These are phyloP conservation scores for Cyanoramphus novaezelandiae DNA, from an alignment of 2,113 vertebrate genomes.

Conservation along the genomic window DNA sequence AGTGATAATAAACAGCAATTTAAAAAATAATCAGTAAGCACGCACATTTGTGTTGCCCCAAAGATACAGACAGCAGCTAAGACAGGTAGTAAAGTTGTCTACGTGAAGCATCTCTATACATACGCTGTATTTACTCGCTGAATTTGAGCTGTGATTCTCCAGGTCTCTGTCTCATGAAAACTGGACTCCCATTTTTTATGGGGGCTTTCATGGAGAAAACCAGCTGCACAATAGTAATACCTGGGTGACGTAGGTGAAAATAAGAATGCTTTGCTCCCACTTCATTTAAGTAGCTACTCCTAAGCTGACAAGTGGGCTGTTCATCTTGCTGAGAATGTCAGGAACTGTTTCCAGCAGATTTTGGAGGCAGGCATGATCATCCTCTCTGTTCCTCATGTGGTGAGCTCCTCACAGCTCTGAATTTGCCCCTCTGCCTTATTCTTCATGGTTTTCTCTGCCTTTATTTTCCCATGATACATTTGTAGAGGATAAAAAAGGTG, in stretches of 20 bases:
- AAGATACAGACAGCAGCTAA: background rate
- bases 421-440: background rate
- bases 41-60: background rate
- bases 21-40: background rate
- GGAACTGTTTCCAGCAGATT: background rate
- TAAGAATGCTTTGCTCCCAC: background rate
- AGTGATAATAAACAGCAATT: background rate
- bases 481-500: background rate
- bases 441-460: background rate
- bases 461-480: rapidly evolving
- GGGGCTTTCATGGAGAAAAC: background rate
- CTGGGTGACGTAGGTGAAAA: background rate
- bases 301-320: background rate
- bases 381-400: background rate
- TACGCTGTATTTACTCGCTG: background rate
- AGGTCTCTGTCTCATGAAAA: background rate
- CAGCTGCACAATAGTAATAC: background rate
- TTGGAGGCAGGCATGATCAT: background rate
- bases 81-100: background rate
- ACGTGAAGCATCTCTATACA: rapidly evolving
- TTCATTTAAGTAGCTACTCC: background rate
- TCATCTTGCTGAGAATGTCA: background rate
- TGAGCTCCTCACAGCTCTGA: background rate
- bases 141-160: background rate
- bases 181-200: background rate